These are phyloP conservation scores for Alectoris magna DNA, from an alignment of 2,797 vertebrate species.

Conservation along the genomic window DNA sequence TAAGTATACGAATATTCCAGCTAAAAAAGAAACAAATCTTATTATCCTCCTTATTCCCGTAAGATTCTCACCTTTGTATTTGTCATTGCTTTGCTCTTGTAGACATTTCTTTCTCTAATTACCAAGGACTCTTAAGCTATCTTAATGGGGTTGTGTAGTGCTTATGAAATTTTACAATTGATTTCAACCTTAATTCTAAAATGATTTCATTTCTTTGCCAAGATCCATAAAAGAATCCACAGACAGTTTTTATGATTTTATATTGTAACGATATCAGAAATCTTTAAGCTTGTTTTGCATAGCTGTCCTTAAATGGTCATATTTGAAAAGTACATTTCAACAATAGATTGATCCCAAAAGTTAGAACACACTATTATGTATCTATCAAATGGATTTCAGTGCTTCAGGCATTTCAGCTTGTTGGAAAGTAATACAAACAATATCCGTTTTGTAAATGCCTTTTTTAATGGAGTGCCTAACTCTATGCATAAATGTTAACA, in stretches of 20 bases:
- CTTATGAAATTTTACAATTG: not conserved
- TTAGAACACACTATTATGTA: constrained; percentile 61
- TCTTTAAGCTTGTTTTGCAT: constrained; percentile 20
- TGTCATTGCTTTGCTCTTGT: not conserved
- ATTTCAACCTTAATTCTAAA: constrained; percentile 28
- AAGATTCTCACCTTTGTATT: not conserved
- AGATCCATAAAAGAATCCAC: constrained; percentile 1
- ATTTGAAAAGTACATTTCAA: constrained; percentile 60
- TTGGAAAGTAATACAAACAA: constrained; percentile 49
- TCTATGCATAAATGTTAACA: constrained; percentile 25
- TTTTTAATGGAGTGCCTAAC: not conserved
- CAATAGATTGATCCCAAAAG: constrained; percentile 69
- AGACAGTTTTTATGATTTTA: constrained; percentile 29
- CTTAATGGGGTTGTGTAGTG: not conserved
- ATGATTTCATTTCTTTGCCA: not conserved
- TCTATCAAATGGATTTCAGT: constrained; percentile 61
- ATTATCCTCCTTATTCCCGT: not conserved
- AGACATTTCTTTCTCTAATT: not conserved
- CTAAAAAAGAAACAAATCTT: not conserved
- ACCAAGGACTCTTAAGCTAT: not conserved
- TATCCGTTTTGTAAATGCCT: constrained; percentile 68
- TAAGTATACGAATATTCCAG: not conserved
- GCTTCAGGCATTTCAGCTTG: constrained; percentile 69
- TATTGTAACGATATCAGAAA: constrained; percentile 24
- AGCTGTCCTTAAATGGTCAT: constrained; percentile 31